A percentile compares a stretch with the other conserved stretches of the same genome.
These are phyloP conservation scores for Synanthedon andrenaeformis DNA, from an alignment of 2,888 invertebrate genomes.

Conservation along the genomic window DNA sequence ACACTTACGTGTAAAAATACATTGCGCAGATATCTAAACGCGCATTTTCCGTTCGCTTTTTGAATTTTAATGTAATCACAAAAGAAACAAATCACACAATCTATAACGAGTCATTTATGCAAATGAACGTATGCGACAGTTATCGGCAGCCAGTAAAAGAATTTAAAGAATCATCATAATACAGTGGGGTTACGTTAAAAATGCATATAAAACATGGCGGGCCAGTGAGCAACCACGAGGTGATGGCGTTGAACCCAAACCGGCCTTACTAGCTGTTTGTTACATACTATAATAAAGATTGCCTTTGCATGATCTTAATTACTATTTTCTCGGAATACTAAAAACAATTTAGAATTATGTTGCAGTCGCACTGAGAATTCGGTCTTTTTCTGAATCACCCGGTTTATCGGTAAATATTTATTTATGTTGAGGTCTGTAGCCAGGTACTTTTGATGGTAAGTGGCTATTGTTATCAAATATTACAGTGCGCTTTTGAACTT, in stretches of 20 bases:
- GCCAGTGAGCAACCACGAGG: conserved; percentile 13
- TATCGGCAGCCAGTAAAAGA: conserved; percentile 7
- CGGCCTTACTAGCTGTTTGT: conserved; percentile 26
- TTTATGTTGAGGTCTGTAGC: too few relatives aligned
- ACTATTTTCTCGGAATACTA: conserved; percentile 34
- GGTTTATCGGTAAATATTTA: background rate
- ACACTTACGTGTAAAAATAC: too few relatives aligned
- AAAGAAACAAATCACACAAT: background rate
- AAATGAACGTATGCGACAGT: conserved; percentile 5
- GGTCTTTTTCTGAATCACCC: conserved; percentile 16
- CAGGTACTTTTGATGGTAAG: too few relatives aligned
- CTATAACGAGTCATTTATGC: conserved; percentile 4
- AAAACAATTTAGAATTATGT: conserved; percentile 17
- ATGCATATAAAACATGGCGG: conserved; percentile 19
- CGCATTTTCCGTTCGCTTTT: too few relatives aligned
- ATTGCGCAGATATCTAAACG: too few relatives aligned
- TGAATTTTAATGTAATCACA: background rate
- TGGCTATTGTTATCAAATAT: too few relatives aligned
- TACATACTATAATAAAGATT: conserved; percentile 31
- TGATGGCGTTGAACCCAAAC: conserved; percentile 17
- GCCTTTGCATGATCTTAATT: conserved; percentile 43
- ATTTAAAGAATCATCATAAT: conserved; percentile 13
- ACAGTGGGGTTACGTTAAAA: conserved; percentile 16
- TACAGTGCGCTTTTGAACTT: too few relatives aligned
- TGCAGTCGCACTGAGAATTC: conserved; percentile 14